Evolutionary conservation across 1,140 invertebrate genomes (phyloP), one percentile per base, ranked within the genome.

Genomic region (Alviniconcha marisindica): DNA sequence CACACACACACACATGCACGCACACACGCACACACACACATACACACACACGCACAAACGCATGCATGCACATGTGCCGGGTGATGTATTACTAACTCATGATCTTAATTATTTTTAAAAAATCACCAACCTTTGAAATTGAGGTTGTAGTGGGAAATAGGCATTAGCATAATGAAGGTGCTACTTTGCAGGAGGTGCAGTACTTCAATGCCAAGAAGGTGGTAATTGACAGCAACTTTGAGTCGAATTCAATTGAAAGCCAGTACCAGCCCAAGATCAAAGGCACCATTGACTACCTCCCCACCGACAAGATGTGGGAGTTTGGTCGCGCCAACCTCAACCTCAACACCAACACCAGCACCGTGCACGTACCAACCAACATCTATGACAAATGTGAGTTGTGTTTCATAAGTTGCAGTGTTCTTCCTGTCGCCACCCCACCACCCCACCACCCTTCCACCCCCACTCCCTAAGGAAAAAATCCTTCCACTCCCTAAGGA

Each of bases 301-400:
- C 88, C 31, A 82, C 83, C 0, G 89, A 97, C 3, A 95, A 95
- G 84, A 93, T 94, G 54, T 95, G 97, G 91, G 95, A 95, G 0
- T 96, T 98, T 93, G 99, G 98, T 92, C 96, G 92, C 40, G 88
- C 96, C 90, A 95, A 97, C 1, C 96, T 98, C 10, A 98, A 98
- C 91, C 96, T 98, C 14, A 97, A 98, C 92, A 96, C 96, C 10
- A 95, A 94, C 80, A 94, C 98, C 91, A 98, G 97, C 90, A 96
- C 97, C 56, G 96, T 99, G 42, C 98, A 99, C 92, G 96, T 99
- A 18, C 98, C 98, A 0, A 97, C 97, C 2, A 98, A 98, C 94
- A 96, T 99, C 31, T 99, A 96, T 93, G 97, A 98, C 92, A 95
- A 96, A 95, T 95, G 96, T 98, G 94, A 94, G 94, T 93, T n/a